Conservation (phyloP, 2,797 vertebrate species). For the Leontocebus nigricollis region DNA sequence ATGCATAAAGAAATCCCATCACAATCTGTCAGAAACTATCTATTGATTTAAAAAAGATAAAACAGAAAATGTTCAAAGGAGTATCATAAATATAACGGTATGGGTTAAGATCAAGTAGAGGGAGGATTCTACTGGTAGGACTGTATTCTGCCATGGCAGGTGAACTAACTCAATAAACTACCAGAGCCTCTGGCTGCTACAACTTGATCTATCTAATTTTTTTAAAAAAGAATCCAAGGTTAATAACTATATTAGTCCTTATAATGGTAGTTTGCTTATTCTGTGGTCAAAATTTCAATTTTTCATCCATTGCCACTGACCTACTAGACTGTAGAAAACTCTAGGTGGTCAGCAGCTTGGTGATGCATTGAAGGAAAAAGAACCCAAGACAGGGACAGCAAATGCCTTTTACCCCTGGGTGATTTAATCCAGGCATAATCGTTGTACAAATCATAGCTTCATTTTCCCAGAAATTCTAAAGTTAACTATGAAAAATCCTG, state of each 20-base stretch:
- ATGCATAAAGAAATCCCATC: constrained; percentile 74
- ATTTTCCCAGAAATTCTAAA: not conserved
- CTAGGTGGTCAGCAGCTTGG: not conserved
- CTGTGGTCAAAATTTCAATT: not conserved
- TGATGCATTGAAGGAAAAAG: not conserved
- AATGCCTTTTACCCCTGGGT: not conserved
- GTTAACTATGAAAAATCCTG: not conserved
- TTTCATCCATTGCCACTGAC: not conserved
- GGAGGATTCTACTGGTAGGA: not conserved
- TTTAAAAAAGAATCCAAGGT: not conserved
- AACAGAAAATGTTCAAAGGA: constrained; percentile 73
- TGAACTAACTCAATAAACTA: not conserved
- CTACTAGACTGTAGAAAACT: not conserved
- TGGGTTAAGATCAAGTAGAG: constrained; percentile 36
- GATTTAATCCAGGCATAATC: not conserved
- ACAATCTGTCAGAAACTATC: constrained; percentile 70
- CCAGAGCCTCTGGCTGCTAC: not conserved
- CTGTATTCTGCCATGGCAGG: not conserved
- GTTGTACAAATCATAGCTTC: not conserved
- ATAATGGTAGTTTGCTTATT: not conserved
- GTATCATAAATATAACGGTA: constrained; percentile 62
- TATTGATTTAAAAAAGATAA: constrained; percentile 76
- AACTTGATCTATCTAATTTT: not conserved
- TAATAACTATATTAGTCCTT: not conserved
- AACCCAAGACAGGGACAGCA: accelerated